These are phyloP conservation scores for Pseudocheirus occidentalis DNA, from an alignment of 2,797 vertebrate species.

Conservation along the genomic window DNA sequence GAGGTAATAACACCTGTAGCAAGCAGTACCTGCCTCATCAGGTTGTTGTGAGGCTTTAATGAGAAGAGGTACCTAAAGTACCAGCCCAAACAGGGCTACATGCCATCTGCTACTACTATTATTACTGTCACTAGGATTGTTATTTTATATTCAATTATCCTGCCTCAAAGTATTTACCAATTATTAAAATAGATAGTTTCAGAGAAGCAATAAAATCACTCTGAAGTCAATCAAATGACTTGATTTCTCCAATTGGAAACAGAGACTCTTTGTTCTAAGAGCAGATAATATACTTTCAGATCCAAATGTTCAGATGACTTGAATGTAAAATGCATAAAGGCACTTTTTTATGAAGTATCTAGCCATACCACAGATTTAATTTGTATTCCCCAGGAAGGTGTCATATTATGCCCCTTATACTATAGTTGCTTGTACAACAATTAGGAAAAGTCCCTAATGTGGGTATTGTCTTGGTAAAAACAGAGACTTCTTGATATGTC, in stretches of 20 bases:
- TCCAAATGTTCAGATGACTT: conserved; percentile 4
- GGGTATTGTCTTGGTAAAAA: conserved; percentile 19
- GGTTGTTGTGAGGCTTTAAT: neutral
- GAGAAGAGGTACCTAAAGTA: neutral
- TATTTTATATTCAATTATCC: conserved; percentile 54
- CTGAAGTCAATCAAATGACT: neutral
- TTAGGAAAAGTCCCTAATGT: conserved; percentile 24
- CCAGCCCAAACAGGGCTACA: neutral
- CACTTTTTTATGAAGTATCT: neutral
- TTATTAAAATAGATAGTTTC: conserved; percentile 27
- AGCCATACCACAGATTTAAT: neutral
- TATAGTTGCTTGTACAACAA: neutral
- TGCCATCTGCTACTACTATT: neutral
- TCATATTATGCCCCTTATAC: neutral
- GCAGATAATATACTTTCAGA: neutral
- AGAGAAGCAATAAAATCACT: conserved; percentile 22
- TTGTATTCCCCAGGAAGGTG: neutral
- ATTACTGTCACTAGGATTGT: conserved; percentile 8
- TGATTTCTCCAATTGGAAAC: conserved; percentile 26
- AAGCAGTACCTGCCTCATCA: neutral
- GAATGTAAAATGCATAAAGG: conserved; percentile 1
- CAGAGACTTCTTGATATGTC: neutral
- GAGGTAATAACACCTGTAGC: neutral
- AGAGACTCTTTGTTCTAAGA: neutral
- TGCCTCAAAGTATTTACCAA: conserved; percentile 57